phyloP scores from a whole-genome alignment of 2,797 vertebrate genomes.

The Falco berigora region DNA sequence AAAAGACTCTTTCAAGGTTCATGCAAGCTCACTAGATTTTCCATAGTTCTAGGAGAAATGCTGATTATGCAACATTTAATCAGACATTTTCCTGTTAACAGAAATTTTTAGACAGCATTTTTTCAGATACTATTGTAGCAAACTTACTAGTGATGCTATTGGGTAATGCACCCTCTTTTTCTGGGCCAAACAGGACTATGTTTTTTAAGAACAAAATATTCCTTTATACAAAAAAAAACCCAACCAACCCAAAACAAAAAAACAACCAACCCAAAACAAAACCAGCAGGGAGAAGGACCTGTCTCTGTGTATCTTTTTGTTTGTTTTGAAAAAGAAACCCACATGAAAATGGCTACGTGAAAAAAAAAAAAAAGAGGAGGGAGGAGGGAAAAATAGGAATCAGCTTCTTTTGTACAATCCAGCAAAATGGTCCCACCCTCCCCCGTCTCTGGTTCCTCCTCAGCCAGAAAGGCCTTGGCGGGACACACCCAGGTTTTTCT shows the following conservation, averaged over 20 bases:
- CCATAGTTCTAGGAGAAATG: not conserved
- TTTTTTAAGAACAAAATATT: not conserved
- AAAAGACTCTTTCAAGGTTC: not conserved
- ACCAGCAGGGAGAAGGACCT: not conserved
- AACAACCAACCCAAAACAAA: not conserved
- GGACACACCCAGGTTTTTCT: constrained; percentile 28
- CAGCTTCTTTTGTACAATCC: not conserved
- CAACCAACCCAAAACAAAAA: no score
- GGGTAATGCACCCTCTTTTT: not conserved
- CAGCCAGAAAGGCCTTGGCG: not conserved
- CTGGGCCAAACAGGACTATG: not conserved
- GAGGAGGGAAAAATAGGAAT: not conserved
- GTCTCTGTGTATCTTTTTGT: not conserved
- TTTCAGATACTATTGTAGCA: not conserved
- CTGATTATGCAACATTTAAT: not conserved
- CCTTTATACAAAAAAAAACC: not conserved
- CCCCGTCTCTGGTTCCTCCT: not conserved
- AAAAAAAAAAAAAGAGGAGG: not conserved
- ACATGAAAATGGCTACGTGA: not conserved
- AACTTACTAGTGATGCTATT: not conserved
- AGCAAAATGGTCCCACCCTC: not conserved
- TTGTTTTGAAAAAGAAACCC: constrained; percentile 1
- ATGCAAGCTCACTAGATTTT: not conserved
- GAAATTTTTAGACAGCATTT: not conserved
- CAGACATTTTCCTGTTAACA: not conserved